Base-by-base conservation (phyloP, 2,888 invertebrate genomes). In the Sialis lutaria region DNA sequence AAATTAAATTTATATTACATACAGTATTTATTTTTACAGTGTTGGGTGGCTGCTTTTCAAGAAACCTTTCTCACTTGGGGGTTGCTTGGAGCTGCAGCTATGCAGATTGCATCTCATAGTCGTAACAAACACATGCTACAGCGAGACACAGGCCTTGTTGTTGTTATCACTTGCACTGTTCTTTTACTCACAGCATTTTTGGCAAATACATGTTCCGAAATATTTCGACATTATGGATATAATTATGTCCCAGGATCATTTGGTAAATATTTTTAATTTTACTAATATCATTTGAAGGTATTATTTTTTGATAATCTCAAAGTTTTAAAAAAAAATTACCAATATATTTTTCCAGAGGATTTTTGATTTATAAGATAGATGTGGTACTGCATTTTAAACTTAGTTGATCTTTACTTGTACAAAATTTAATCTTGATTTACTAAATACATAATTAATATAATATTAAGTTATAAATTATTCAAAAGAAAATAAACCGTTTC, bases 31-130 rank as follows among this genome's bases (percentile, higher is more conserved):
- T 34, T 47, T 53, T 70, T 72, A 9, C 66, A 85, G 79, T 81
- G 88, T 54, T 92, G 92, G 91, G 73, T 84, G 31, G 86, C 90
- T 1, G 92, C 91, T 0, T 82, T 86, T 12, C 82, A 89, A 60
- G 91, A 92, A 64, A 80, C 81, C 0, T 91, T 91, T 60, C 71
- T 90, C 45, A 87, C 87, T 0, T 89, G 92, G 92, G 88, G 88
- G 2, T 64, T 90, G 6, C 68, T 90, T 30, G 85, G 86, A 7
- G 81, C 83, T 0, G 80, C 84, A 49, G 71, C 82, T 48, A 85
- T 86, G 80, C 86, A 87, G 63, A 72, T 84, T 50, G 77, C 81
- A 10, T 81, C 83, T 49, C 83, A 83, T 62, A 82, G 82, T 58
- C 76, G 77, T 56, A 71, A 77, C 51, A 80, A 79, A 54, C 77